A percentile compares a stretch with the other conserved stretches of the same genome.
Conservation (phyloP, 2,113 vertebrate genomes). For the Heptranchias perlo region DNA sequence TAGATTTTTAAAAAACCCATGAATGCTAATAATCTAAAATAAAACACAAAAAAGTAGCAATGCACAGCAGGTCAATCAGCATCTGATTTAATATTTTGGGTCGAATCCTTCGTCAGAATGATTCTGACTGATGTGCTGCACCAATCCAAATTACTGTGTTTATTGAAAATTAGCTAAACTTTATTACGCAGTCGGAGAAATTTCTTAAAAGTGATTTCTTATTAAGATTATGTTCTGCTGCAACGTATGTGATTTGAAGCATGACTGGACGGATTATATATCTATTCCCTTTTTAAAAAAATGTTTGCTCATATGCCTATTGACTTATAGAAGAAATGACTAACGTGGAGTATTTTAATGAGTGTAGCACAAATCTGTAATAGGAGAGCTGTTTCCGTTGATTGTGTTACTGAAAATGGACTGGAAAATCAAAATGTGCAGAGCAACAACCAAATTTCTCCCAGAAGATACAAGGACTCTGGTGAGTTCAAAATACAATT, state of each 20-base stretch:
- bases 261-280: not conserved
- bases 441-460: not conserved
- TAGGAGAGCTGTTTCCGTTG: not conserved
- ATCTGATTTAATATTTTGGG: not conserved
- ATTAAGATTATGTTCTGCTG: not conserved
- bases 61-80: not conserved
- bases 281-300: not conserved
- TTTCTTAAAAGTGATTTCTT: not conserved
- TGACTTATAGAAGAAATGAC: not conserved
- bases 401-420: not conserved
- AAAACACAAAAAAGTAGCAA: too few relatives aligned
- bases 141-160: not conserved
- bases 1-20: too few relatives aligned
- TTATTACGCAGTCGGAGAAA: not conserved
- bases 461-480: slow-evolving; percentile 8
- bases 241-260: not conserved
- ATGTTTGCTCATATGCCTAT: not conserved
- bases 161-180: not conserved
- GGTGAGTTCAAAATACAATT: slow-evolving; percentile 33
- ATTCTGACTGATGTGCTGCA: not conserved
- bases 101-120: not conserved
- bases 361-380: not conserved
- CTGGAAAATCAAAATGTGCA: not conserved
- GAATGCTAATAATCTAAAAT: too few relatives aligned
- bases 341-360: not conserved